Evolutionary conservation across 1,140 invertebrate genomes (phyloP), one percentile per base, ranked within the genome.

Genomic region (Drosophila parvula): DNA sequence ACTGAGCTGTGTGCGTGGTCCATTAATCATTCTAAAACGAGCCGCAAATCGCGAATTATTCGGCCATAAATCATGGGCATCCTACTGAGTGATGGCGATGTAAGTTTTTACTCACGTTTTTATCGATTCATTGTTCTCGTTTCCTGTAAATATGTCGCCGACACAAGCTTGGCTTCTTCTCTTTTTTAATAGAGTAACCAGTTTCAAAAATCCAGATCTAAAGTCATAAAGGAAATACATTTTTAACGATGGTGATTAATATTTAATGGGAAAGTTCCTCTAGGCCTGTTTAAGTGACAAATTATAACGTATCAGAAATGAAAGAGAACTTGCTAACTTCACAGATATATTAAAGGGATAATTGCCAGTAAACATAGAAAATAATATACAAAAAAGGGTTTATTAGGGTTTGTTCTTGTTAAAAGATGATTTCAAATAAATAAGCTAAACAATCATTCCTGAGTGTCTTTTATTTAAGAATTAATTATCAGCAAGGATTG

Each of bases 41-140:
- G 60, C 70, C 53, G 53, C 59, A 45, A 73, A 73, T 64, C 41
- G 60, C 57, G 38, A 69, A 70, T 60, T 68, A 59, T 55, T 60
- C 36, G 45, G 41, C 30, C 59, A 78, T 80, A 89, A 88, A 89
- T 78, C 60, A 91, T 91, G 89, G 89, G 89, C 65, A 91, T 91
- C 75, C 73, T 91, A 73, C 71, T 91, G 61, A 91, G 90, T 77
- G 89, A 91, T 75, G 89, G 90, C 62, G 85, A 91, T 85, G 89
- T 91, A 91, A 91, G 89, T 91, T 81, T 55, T 55, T 43, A 50
- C 34, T 68, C 71, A 50, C 51, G 45, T 63, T 60, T 56, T 64
- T 56, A 28, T 41, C 30, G 12, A 38, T 55, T 56, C 32, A 60
- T 64, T 60, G 41, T 59, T 58, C 14, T 36, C 32, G 16, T 36